Base-by-base conservation (phyloP, 2,888 invertebrate genomes). In the Pollenia angustigena region DNA sequence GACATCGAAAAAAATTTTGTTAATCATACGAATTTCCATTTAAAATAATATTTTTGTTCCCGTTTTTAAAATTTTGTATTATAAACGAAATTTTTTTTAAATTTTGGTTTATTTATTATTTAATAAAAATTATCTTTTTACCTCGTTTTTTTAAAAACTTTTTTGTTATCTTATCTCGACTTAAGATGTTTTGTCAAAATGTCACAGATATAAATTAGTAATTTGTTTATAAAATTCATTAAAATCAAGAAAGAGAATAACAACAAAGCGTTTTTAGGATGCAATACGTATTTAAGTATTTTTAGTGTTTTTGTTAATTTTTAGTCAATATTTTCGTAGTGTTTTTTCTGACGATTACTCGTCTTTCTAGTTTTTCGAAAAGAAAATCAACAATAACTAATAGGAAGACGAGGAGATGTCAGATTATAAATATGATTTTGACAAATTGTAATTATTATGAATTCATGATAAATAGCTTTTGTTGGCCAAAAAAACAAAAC, bases 381-480 rank as follows among this genome's bases (percentile, higher is more conserved):
- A 72, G 16, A 50, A 85, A 85, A 69, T 14, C 66, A 44, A 75
- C 75, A 71, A 58, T 46, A 84, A 52, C 66, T 68, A 68, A 60
- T 62, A 80, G 56, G 62, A 82, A 64, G 82, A 83, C 12, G 52
- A 82, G 48, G 1, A 60, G 74, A 56, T 78, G 72, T 84, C 86
- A 81, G 50, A 58, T 46, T 42, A 44, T 58, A 40, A 76, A 64
- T 66, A 79, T 56, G 56, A 79, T 79, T 87, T 87, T 84, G 81
- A 87, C 78, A 81, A 87, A 81, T 78, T 84, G 68, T 50, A 84
- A 87, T 79, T 78, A 84, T 58, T 50, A 74, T 40, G 14, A 32
- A 32, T 14, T 74, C 0, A 81, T 81, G 50, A 87, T 87, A 60
- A 79, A 75, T 50, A 69, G 42, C 32, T 78, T 75, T 75, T 74